Evolutionary conservation across 1,140 invertebrate species (phyloP).

Genomic region (Drosophila lacertosa): DNA sequence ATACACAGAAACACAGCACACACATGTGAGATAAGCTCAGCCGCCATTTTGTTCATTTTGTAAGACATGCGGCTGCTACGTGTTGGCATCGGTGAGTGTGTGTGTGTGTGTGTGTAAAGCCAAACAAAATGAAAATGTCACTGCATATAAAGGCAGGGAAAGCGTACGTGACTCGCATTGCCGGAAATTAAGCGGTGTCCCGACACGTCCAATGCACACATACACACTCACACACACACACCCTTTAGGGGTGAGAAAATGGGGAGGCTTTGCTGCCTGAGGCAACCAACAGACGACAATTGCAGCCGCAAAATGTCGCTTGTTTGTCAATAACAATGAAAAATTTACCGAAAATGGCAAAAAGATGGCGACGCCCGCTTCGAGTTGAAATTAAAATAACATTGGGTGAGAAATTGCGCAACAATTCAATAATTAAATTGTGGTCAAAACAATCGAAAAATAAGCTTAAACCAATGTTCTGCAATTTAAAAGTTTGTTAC

Average conservation of each 20-base stretch:
- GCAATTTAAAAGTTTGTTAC: background rate
- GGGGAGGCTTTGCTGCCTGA: background rate
- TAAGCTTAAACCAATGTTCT: background rate
- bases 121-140: slow-evolving; percentile 75
- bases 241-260: background rate
- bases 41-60: slow-evolving; percentile 71
- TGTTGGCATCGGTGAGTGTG: slow-evolving; percentile 21
- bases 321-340: slow-evolving; percentile 73
- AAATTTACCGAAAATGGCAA: slow-evolving; percentile 35
- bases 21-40: slow-evolving; percentile 29
- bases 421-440: slow-evolving; percentile 13
- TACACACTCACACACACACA: slow-evolving; percentile 42
- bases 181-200: slow-evolving; percentile 75
- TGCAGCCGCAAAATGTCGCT: slow-evolving; percentile 70
- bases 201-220: slow-evolving; percentile 69
- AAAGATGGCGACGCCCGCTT: slow-evolving; percentile 6
- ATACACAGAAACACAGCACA: background rate
- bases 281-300: slow-evolving; percentile 55
- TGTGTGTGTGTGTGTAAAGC: slow-evolving; percentile 41
- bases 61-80: slow-evolving; percentile 57
- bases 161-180: slow-evolving; percentile 75
- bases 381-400: slow-evolving; percentile 9
- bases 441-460: background rate
- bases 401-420: background rate
- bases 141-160: slow-evolving; percentile 74